phyloP scores from a whole-genome alignment of 2,113 vertebrate species.

The Empidonax alnorum region DNA sequence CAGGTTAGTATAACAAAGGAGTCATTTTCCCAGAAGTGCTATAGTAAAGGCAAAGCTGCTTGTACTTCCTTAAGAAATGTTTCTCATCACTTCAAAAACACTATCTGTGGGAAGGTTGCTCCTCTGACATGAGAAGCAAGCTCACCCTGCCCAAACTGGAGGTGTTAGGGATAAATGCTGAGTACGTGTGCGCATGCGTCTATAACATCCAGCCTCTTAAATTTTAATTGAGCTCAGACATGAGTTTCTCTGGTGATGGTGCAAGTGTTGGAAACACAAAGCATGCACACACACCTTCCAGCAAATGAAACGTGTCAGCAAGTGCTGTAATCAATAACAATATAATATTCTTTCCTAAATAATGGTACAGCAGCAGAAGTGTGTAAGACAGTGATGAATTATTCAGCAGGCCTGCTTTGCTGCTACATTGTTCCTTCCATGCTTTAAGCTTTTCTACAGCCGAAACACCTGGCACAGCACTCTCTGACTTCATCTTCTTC shows the following conservation, averaged over 20 bases:
- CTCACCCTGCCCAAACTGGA: background rate
- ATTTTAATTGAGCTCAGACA: constrained; percentile 53
- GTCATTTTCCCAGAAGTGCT: background rate
- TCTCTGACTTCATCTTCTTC: constrained; percentile 43
- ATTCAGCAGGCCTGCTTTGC: constrained; percentile 70
- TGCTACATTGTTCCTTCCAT: constrained; percentile 49
- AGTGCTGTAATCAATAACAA: constrained; percentile 80
- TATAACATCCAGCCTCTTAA: constrained; percentile 8
- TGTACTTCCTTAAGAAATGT: background rate
- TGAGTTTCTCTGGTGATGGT: constrained; percentile 36
- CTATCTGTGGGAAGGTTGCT: background rate
- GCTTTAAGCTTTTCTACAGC: constrained; percentile 61
- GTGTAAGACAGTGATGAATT: constrained; percentile 74
- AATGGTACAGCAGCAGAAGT: constrained; percentile 67
- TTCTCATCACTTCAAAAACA: background rate
- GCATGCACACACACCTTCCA: constrained; percentile 63
- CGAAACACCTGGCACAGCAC: constrained; percentile 67
- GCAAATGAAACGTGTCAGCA: constrained; percentile 79
- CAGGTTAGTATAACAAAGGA: background rate
- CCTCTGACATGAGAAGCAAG: background rate
- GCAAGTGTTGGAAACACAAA: constrained; percentile 50
- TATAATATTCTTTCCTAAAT: constrained; percentile 80
- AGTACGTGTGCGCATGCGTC: background rate
- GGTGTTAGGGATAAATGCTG: constrained; percentile 1
- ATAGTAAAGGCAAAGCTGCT: background rate